Evolutionary conservation across 2,888 invertebrate genomes (phyloP), one percentile per base, ranked within the genome.

Genomic region (Apotomis capreana): DNA sequence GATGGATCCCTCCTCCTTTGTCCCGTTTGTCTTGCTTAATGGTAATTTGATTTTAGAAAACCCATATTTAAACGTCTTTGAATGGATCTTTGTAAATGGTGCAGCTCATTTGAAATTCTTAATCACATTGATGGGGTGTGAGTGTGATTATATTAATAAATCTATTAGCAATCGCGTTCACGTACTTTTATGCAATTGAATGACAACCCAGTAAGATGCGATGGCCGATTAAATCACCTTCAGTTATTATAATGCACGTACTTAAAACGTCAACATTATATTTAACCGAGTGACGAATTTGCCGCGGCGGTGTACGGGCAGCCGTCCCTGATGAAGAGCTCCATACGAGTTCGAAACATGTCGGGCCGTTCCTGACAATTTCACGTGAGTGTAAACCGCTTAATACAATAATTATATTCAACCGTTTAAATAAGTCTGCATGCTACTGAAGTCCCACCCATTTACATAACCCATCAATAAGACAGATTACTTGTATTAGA

Each of bases 21-120:
- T 89, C 86, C 87, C 74, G 84, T 77, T 81, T 83, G 82, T 79
- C 75, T 74, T 77, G 80, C 65, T 64, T 79, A 82, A 84, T 83
- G 82, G 81, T 84, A 82, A 86, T 84, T 86, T 81, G 79, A 81
- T 82, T 80, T 78, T 77, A 76, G 79, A 76, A 76, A 78, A 82
- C 83, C 77, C 79, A 81, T 84, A 81, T 83, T 82, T 80, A 82
- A 79, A 80, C 74, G 67, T 6, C 51, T 55, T 51, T 71, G 71
- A 61, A 61, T 71, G 57, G 51, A 52, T 69, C 58, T 52, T 57
- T 68, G 67, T 26, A 55, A 65, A 65, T 57, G 65, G 57, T 26
- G 65, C 44, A 40, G 15, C 49, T 26, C 46, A 40, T 68, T 71
- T 62, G 55, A 68, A 71, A 57, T 26, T 49, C 52, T 46, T 58